Evolutionary conservation across 2,888 invertebrate genomes (phyloP).

Genomic region (Drosophila algonquin): DNA sequence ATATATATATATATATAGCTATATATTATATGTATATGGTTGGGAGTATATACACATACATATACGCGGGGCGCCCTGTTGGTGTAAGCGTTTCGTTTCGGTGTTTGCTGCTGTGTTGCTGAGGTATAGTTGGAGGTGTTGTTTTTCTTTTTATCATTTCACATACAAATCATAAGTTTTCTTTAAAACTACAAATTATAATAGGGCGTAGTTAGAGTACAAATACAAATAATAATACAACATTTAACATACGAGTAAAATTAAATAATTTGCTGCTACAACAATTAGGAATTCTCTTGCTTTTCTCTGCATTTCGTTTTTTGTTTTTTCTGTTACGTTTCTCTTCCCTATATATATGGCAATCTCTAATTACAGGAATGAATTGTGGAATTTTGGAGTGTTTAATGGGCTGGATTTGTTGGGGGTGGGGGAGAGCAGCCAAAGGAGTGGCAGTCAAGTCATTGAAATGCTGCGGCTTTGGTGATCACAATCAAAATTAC

Average conservation of each 20-base stretch:
- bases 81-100: constrained; percentile 15
- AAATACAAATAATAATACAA: constrained; percentile 54
- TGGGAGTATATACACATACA: background rate
- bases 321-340: constrained; percentile 6
- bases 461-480: constrained; percentile 63
- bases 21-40: constrained; percentile 8
- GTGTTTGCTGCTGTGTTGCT: constrained; percentile 25
- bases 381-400: constrained; percentile 4
- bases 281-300: constrained; percentile 67
- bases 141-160: background rate
- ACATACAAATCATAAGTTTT: constrained; percentile 35
- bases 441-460: constrained; percentile 47
- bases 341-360: constrained; percentile 16
- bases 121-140: constrained; percentile 54
- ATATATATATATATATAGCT: constrained; percentile 5
- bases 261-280: constrained; percentile 73
- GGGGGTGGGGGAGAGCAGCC: background rate
- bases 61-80: constrained; percentile 11
- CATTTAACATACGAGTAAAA: constrained; percentile 53
- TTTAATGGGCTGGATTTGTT: background rate
- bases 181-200: constrained; percentile 26
- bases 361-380: constrained; percentile 54
- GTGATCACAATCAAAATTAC: constrained; percentile 1
- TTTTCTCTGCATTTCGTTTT: constrained; percentile 1
- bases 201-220: constrained; percentile 18